Base-by-base conservation (phyloP, 2,113 vertebrate genomes). In the Cisticola juncidis region DNA sequence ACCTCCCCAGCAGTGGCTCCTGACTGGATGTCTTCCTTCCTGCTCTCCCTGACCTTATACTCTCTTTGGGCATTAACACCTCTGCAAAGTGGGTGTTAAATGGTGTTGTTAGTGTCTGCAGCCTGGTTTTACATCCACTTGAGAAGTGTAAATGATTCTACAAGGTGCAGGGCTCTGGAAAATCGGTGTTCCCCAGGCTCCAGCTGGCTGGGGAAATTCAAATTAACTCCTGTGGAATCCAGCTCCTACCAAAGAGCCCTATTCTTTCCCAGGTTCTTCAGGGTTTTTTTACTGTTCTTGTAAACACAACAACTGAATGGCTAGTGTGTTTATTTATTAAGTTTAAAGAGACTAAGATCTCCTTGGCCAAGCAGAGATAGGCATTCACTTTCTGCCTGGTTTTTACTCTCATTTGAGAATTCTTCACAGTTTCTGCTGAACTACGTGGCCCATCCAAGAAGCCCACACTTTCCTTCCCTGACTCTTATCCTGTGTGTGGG, bases 71-170 rank as follows among this genome's bases (percentile, higher is more conserved):
- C 83, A 36, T 94, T 94, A 95, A 88, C 86, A 84, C 91, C 91
- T 94, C 95, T 36, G 56, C 51, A 64, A 95, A 92, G 86, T 89
- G 88, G 83, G 88, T 96, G 92, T 94, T 94, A 94, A 94, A 91
- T 40, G 56, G 56, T 51, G 48, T 36, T 62, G n/a, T 60, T 93
- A 90, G 77, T 77, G 81, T 71, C 83, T 77, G 60, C 44, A 86
- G 51, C 1, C 0, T 40, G 1, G 40, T 94, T 95, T 95, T 78
- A 86, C 48, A 51, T 91, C 31, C 80, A 81, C 69, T 96, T 56
- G 60, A 88, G 65, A 72, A 81, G 77, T 79, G 91, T 89, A 94
- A 94, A 96, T 92, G 80, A 68, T 91, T 93, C 91, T 64, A 56
- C 86, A 81, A 81, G 64, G 80, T 56, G 31, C 24, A 26, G 40